Evolutionary conservation across 2,888 invertebrate species (phyloP), one percentile per base, ranked within the genome.

Genomic region (Frankliniella fusca): DNA sequence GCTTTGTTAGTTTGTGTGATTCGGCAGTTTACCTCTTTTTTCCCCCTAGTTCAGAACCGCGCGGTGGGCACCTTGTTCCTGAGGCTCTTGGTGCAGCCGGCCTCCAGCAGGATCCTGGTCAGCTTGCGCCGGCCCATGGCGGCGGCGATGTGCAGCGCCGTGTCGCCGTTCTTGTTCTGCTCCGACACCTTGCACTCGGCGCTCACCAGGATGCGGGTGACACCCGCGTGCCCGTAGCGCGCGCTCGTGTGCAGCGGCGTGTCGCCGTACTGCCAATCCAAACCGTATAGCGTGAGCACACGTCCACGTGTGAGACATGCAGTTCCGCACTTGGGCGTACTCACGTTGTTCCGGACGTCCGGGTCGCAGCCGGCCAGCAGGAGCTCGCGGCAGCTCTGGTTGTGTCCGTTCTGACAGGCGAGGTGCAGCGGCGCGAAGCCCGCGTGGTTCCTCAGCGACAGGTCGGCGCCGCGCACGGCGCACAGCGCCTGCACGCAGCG

Each of bases 101-200:
- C 94, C 87, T 97, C 96, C 50, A 97, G 90, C 28, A 98, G 90
- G 85, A 98, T 95, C 86, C 96, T 91, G 15, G 97, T 96, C 83
- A 98, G 90, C 89, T 98, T 98, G 82, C 97, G 89, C 38, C 97
- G 90, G 10, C 97, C 97, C 95, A 98, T 96, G 1, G 97, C 97
- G 12, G 97, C 94, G 0, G 97, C 94, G 86, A 98, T 97, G 88
- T 98, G 98, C 20, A 98, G 90, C 0, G 97, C 94, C 0, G 97
- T 97, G 89, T 98, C 98, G 0, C 97, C 97, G 89, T 98, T 98
- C 91, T 97, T 96, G 88, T 98, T 98, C 86, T 95, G 95, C 86
- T 95, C 95, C 83, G 95, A 94, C 82, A 95, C 93, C 85, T 93
- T 92, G 87, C 95, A 95, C 85, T 94, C 92, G 0, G 97, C 98